Conservation (phyloP, 2,797 vertebrate genomes). For the Paguma larvata region DNA sequence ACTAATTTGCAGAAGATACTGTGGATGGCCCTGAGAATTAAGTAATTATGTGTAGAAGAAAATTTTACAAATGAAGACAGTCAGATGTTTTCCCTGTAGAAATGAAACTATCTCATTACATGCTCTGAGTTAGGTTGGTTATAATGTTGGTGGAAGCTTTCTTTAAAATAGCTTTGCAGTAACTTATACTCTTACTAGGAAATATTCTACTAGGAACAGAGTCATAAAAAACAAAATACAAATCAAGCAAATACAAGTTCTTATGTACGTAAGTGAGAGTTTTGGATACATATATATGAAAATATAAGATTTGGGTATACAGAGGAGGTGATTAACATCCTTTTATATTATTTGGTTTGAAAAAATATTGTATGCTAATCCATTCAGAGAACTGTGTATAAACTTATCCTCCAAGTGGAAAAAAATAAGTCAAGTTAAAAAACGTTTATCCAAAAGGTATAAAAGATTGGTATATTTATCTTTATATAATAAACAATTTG, state of each 20-base stretch:
- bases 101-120: background rate
- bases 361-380: background rate
- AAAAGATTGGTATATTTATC: background rate
- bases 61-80: background rate
- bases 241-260: background rate
- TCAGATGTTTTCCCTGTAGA: background rate
- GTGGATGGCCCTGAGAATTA: background rate
- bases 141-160: background rate
- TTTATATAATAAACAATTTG: conserved; percentile 45
- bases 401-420: background rate
- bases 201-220: background rate
- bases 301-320: background rate
- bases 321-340: background rate
- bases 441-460: background rate
- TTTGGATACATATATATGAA: background rate
- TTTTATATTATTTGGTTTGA: conserved; percentile 6
- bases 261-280: background rate
- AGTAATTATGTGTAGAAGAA: background rate
- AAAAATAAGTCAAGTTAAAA: background rate
- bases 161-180: background rate
- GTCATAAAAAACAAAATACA: background rate
- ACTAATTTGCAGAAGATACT: background rate
- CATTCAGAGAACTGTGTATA: background rate
- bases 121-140: background rate
- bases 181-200: background rate